phyloP scores from a whole-genome alignment of 2,888 invertebrate genomes.

The Andrena bicolor region DNA sequence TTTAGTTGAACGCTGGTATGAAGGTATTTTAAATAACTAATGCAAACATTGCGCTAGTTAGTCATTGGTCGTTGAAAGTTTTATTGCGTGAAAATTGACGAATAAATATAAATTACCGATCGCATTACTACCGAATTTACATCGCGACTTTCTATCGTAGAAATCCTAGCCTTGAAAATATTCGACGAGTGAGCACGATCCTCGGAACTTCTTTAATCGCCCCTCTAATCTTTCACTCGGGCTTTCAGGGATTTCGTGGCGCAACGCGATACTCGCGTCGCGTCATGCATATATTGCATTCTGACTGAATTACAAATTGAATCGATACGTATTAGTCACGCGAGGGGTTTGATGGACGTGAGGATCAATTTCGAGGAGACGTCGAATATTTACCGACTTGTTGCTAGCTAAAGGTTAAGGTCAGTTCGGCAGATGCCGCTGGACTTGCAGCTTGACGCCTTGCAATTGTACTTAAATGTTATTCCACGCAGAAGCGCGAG shows the following conservation, averaged over 20 bases:
- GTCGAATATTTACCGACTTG: not conserved
- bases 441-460: no score
- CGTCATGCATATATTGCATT: slow-evolving; percentile 15
- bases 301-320: slow-evolving; percentile 3
- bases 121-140: not conserved
- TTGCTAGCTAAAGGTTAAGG: no score
- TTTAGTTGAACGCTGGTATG: no score
- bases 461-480: no score
- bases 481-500: not conserved
- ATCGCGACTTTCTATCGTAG: not conserved
- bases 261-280: not conserved
- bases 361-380: not conserved
- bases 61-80: no score
- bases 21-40: no score
- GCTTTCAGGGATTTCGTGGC: not conserved
- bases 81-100: no score
- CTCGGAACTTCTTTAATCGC: not conserved
- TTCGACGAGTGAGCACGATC: not conserved
- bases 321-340: slow-evolving; percentile 12
- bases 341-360: not conserved
- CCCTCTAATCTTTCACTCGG: not conserved
- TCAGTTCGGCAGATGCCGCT: no score
- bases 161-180: not conserved
- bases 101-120: no score
- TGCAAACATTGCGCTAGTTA: no score